phyloP scores from a whole-genome alignment of 2,797 vertebrate genomes.

The Galago senegalensis region DNA sequence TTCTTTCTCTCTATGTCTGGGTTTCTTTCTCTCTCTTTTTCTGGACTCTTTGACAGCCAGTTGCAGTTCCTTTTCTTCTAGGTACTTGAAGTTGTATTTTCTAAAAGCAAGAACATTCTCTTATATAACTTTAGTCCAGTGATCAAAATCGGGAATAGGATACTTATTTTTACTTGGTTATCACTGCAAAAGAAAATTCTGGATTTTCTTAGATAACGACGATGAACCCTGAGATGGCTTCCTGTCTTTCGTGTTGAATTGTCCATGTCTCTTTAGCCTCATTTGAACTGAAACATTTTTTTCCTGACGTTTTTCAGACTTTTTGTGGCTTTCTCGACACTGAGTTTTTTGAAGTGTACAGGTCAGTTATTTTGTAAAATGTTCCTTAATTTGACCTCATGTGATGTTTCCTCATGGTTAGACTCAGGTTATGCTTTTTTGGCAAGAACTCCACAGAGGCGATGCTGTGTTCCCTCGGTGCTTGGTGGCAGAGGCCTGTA shows the following conservation, averaged over 20 bases:
- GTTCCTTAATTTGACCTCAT: background rate
- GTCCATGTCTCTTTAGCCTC: background rate
- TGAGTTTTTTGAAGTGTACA: background rate
- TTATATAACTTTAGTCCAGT: background rate
- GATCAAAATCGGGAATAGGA: background rate
- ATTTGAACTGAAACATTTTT: background rate
- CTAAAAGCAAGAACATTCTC: background rate
- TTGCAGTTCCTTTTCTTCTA: background rate
- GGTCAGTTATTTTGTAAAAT: background rate
- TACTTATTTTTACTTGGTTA: background rate
- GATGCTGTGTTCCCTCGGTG: background rate
- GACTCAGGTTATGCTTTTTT: background rate
- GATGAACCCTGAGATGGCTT: background rate
- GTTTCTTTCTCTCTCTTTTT: background rate
- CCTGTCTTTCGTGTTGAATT: background rate
- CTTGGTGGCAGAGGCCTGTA: rapidly evolving
- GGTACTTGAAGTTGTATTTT: background rate
- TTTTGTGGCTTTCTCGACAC: background rate
- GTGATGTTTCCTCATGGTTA: background rate
- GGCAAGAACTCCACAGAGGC: background rate
- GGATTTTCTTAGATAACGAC: background rate
- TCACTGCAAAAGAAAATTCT: background rate
- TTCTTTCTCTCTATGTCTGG: background rate
- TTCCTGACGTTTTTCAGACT: background rate
- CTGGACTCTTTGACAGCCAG: background rate